Base-by-base conservation (phyloP, 2,888 invertebrate species). In the Agrotis exclamationis region DNA sequence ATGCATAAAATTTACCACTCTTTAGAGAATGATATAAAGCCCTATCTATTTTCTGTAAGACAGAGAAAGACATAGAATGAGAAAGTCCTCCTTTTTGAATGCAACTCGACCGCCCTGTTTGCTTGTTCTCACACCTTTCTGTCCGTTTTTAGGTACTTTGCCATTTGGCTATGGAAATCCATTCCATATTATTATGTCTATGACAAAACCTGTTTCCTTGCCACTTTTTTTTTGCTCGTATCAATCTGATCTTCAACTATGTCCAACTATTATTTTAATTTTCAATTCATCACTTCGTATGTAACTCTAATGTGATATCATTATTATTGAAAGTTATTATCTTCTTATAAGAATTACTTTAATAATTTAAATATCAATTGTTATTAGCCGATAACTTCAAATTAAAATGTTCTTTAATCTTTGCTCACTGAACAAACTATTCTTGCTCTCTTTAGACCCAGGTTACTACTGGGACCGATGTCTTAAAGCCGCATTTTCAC, bases 261-360 rank as follows among this genome's bases (percentile, higher is more conserved):
- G 7, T 50, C 28, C 44, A 28, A 47, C 9, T 44, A 54, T 22
- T 63, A 56, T 24, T 28, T 5, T 7, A 48, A 68, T 76, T 74
- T 69, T 71, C 72, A 80, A 69, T 83, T 83, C 74, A 80, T 70
- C 77, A 83, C 80, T 73, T 74, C 76, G n/a, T 70, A 66, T 70
- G 53, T 84, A 84, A 80, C 74, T 85, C 72, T 80, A 73, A 85
- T 86, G 85, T 85, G 85, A 85, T 85, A 85, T 81, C 70, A 74
- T 69, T 73, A 76, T 77, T 83, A 76, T 78, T 74, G 58, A 79
- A 74, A 69, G 65, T 83, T 73, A 77, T 76, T 68, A 73, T 75
- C 45, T 74, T 58, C 62, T 56, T 73, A 16, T 67, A 73, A 67
- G 68, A 57, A 67, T 65, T 85, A 76, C 69, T 70, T 71, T 69